Base-by-base conservation (phyloP, 2,888 invertebrate species). In the Ormyrus labotus region DNA sequence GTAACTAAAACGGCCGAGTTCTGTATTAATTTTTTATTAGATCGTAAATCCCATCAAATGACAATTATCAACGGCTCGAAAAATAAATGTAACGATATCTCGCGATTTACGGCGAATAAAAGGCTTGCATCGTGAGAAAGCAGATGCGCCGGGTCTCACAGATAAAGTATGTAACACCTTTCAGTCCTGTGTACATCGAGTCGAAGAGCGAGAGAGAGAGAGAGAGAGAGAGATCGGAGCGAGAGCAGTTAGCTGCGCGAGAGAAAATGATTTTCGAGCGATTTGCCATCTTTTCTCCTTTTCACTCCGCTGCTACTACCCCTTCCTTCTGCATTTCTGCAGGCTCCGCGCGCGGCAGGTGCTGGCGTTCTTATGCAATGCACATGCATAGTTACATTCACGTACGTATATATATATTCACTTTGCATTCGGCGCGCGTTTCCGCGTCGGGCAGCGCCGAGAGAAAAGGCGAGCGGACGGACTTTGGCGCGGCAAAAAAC, bases 181-280 rank as follows among this genome's bases (percentile, higher is more conserved):
- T 60, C 11, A 45, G 47, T 77, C 50, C 55, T 53, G 50, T 48
- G n/a, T 64, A 63, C 58, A 75, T 61, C 55, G 13, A 53, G 19
- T 69, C 13, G 51, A 47, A 34, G 53, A 55, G 5, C 48, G 47
- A 65, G 57, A 61, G 45, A 61, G 50, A 78, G 53, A 47, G 68
- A 73, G 75, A 67, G 48, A 69, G 58, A 78, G 78, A 5, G 48
- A 71, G 57, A 67, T 9, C 19, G 57, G 5, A 51, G 19, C n/a
- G 53, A 50, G 68, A 50, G 68, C 51, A 64, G 63, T 67, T 67
- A 64, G 55, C 60, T 61, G 13, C 19, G 45, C 64, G 45, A 63
- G 55, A 72, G 80, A 78, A 82, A 82, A 80, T 74, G 60, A 82
- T 80, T 80, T 82, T 77, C 69, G 57, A 80, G 78, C 80, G 77